These are phyloP conservation scores for Pogonus chalceus DNA, from an alignment of 1,140 invertebrate genomes.

Conservation along the genomic window DNA sequence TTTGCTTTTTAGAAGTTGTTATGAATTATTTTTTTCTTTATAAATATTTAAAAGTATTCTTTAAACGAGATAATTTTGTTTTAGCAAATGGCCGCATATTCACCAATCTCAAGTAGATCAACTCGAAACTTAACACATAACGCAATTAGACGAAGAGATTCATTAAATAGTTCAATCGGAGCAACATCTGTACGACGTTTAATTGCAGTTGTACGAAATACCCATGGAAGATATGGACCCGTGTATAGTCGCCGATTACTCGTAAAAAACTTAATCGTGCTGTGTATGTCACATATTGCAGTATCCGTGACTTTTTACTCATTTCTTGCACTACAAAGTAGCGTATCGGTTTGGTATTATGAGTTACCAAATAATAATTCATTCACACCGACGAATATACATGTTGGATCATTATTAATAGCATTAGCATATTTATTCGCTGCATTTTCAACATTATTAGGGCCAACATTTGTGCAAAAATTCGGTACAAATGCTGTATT, in stretches of 20 bases:
- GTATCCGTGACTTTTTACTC: slow-evolving; percentile 53
- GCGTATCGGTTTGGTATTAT: slow-evolving; percentile 36
- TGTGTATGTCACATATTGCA: slow-evolving; percentile 47
- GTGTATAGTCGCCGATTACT: slow-evolving; percentile 33
- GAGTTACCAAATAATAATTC: slow-evolving; percentile 31
- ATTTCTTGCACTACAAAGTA: slow-evolving; percentile 47
- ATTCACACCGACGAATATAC: slow-evolving; percentile 31
- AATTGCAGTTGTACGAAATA: slow-evolving; percentile 47
- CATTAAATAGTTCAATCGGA: slow-evolving; percentile 54
- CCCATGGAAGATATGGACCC: slow-evolving; percentile 38
- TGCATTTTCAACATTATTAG: slow-evolving; percentile 41
- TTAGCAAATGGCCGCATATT: slow-evolving; percentile 49
- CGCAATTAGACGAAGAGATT: slow-evolving; percentile 42
- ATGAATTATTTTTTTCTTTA: background rate
- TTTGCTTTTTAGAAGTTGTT: background rate
- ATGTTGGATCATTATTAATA: slow-evolving; percentile 43
- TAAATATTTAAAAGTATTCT: background rate
- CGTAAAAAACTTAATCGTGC: slow-evolving; percentile 42
- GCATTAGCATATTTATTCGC: slow-evolving; percentile 43
- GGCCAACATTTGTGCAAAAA: slow-evolving; percentile 42
- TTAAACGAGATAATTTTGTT: slow-evolving; percentile 13
- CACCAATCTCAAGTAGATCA: slow-evolving; percentile 46
- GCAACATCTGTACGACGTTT: slow-evolving; percentile 55
- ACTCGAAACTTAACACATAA: slow-evolving; percentile 37
- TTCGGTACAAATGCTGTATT: slow-evolving; percentile 44